Evolutionary conservation across 2,113 vertebrate genomes (phyloP).

Genomic region (Empidonax alnorum): DNA sequence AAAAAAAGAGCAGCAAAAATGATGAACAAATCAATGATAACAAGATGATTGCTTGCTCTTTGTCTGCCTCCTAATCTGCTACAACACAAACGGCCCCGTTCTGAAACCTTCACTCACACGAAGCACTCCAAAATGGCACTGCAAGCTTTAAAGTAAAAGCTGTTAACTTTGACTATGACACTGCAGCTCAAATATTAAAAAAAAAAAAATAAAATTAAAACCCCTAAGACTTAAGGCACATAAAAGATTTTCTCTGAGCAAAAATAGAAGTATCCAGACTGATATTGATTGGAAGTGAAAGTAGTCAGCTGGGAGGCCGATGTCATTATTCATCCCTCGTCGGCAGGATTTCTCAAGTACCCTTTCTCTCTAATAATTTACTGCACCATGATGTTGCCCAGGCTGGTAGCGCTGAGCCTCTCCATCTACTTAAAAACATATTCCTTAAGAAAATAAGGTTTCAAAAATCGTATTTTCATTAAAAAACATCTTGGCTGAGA

Average conservation of each 20-base stretch:
- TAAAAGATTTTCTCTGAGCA: background rate
- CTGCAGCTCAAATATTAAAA: background rate
- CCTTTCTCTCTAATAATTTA: background rate
- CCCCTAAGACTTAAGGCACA: background rate
- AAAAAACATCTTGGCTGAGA: background rate
- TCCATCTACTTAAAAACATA: background rate
- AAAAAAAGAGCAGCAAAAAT: background rate
- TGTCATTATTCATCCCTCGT: background rate
- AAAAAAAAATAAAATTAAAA: background rate
- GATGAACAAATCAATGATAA: background rate
- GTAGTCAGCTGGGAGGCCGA: background rate
- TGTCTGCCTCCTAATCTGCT: background rate
- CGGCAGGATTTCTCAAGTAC: background rate
- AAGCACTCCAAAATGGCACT: background rate
- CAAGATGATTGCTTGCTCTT: background rate
- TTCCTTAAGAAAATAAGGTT: background rate
- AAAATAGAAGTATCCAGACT: background rate
- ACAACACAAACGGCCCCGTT: background rate
- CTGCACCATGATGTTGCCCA: background rate
- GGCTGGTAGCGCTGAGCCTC: background rate
- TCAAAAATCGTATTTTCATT: background rate
- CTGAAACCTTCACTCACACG: background rate
- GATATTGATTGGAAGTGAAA: background rate
- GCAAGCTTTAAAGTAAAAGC: background rate
- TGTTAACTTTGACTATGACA: background rate